A percentile compares a stretch with the other conserved stretches of the same genome.
Evolutionary conservation across 1,140 invertebrate species (phyloP).

Genomic region (Drosophila pseudoananassae): DNA sequence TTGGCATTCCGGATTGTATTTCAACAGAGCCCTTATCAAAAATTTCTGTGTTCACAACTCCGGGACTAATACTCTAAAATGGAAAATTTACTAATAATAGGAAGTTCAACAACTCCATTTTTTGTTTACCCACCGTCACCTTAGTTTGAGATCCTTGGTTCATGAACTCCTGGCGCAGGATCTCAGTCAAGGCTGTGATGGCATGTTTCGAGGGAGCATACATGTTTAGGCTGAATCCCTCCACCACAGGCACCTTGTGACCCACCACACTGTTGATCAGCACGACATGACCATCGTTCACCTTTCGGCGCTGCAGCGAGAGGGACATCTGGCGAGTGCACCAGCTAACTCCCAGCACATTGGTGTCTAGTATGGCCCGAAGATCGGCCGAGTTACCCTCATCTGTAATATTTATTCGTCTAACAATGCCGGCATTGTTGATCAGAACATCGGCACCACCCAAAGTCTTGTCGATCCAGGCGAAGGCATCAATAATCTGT

Average conservation of each 20-base stretch:
- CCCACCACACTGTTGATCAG: conserved; percentile 84
- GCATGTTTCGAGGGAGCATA: conserved; percentile 87
- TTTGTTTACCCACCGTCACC: conserved; percentile 58
- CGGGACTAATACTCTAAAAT: conserved; percentile 87
- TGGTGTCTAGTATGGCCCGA: conserved; percentile 80
- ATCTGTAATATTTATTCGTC: conserved; percentile 48
- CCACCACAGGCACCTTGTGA: conserved; percentile 83
- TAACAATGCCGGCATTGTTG: conserved; percentile 87
- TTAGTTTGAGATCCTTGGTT: conserved; percentile 66
- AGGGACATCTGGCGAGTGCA: conserved; percentile 86
- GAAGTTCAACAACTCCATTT: neutral
- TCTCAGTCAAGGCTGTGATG: conserved; percentile 86
- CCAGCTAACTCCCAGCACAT: conserved; percentile 86
- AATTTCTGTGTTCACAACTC: conserved; percentile 85
- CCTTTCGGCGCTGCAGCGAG: conserved; percentile 86
- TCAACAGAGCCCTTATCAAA: conserved; percentile 41
- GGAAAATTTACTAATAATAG: neutral
- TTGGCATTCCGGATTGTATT: conserved; percentile 27
- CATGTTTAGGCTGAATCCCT: conserved; percentile 74
- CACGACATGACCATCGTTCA: conserved; percentile 87
- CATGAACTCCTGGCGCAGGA: conserved; percentile 87
- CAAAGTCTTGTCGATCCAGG: conserved; percentile 86
- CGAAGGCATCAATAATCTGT: conserved; percentile 87
- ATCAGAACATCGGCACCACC: conserved; percentile 88
- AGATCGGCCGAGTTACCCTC: conserved; percentile 58